Evolutionary conservation across 2,113 vertebrate genomes (phyloP), one percentile per base, ranked within the genome.

Genomic region (Nibea coibor): DNA sequence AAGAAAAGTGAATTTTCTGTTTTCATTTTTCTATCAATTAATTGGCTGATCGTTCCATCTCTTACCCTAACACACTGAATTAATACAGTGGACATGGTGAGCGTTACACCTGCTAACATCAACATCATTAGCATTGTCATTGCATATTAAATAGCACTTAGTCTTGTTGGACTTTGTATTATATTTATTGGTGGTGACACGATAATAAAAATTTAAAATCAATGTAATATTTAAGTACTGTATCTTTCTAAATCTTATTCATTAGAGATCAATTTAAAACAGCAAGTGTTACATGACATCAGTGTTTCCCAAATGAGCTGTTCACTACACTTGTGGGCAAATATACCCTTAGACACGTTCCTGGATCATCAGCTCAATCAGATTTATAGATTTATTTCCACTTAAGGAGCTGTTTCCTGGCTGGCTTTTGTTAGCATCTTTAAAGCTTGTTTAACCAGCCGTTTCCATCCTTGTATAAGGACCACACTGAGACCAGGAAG

Each of bases 401-500:
- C 58, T 70, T 43, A 22, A 4, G 53, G 17, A 11, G 26, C n/a
- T 24, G 24, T 51, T 50, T 74, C 19, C 26, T 39, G 39, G 45
- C 4, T 80, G 64, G 42, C 42, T 10, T 72, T 45, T 75, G 61
- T 87, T 31, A 7, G 47, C 15, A 26, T 42, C 10, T 74, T 75
- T 48, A 42, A 71, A 82, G 63, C 54, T 39, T 65, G 82, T 82
- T 89, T 72, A 87, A 82, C 43, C 68, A 76, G 35, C 74, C n/a
- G 8, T 48, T 81, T 77, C 43, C 58, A 63, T 22, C 39, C 39
- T 64, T 71, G 26, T 43, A 28, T 68, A 51, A 70, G 8, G 43
- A 67, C 61, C 78, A 73, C 67, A 69, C 77, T 69, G 48, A n/a
- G 74, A 86, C 57, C 84, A 91, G 92, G 76, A 90, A 87, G 83